These are phyloP conservation scores for Drosophila cognata DNA, from an alignment of 2,888 invertebrate species.

Conservation along the genomic window DNA sequence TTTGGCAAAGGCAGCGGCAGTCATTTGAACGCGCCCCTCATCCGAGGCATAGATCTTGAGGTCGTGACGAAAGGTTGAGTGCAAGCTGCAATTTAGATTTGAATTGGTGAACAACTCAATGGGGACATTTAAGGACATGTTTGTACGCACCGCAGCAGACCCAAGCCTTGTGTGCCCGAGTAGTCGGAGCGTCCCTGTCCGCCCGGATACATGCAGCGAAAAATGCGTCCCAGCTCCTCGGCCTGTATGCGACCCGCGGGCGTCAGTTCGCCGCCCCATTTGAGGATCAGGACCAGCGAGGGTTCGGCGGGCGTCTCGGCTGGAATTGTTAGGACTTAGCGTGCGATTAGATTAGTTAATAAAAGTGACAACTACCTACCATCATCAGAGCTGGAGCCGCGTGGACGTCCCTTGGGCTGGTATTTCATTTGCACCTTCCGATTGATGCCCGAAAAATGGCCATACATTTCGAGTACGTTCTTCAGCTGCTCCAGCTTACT, in stretches of 20 bases:
- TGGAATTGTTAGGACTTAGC: slow-evolving; percentile 58
- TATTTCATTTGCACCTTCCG: slow-evolving; percentile 99
- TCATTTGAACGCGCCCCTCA: slow-evolving; percentile 99
- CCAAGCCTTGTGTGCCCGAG: slow-evolving; percentile 97
- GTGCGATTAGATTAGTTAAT: slow-evolving; percentile 46
- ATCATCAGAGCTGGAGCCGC: slow-evolving; percentile 97
- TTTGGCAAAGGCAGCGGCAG: slow-evolving; percentile 99
- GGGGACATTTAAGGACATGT: accelerated
- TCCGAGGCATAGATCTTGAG: slow-evolving; percentile 99
- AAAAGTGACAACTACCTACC: slow-evolving; percentile 86
- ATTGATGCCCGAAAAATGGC: slow-evolving; percentile 99
- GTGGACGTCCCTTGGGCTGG: slow-evolving; percentile 96
- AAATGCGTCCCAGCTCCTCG: slow-evolving; percentile 98
- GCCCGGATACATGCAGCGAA: slow-evolving; percentile 99
- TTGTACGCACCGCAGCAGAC: slow-evolving; percentile 89
- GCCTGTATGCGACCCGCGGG: slow-evolving; percentile 99
- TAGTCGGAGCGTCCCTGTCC: slow-evolving; percentile 97
- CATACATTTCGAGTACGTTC: slow-evolving; percentile 99
- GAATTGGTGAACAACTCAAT: not conserved
- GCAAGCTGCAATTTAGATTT: slow-evolving; percentile 86
- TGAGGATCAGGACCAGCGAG: slow-evolving; percentile 97
- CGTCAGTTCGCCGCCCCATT: slow-evolving; percentile 99
- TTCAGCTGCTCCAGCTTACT: slow-evolving; percentile 98
- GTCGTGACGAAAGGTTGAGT: slow-evolving; percentile 99
- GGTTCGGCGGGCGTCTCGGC: slow-evolving; percentile 95